Base-by-base conservation (phyloP, 2,797 vertebrate genomes). In the Xyrichtys novacula region DNA sequence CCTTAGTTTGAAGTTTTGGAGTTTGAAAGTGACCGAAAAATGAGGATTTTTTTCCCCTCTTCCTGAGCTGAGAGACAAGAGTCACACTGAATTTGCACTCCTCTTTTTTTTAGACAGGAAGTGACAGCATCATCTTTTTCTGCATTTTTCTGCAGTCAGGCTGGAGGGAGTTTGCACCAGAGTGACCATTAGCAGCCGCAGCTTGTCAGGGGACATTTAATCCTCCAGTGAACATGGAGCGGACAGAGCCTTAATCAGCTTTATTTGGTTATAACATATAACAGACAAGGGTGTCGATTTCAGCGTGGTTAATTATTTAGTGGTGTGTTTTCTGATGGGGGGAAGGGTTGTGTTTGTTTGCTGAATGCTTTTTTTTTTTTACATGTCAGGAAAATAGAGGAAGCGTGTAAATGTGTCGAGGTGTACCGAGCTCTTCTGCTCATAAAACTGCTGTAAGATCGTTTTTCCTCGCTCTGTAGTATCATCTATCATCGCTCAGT, bases 221-320 rank as follows among this genome's bases (percentile, higher is more conserved):
- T 87, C 60, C 80, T 34, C 46, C 50, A 55, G 61, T 69, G 47
- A 77, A 69, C 69, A 66, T 34, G 49, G 67, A 49, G 65, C 71
- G 80, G 65, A 75, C 71, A n/a, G 47, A 61, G 36, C 72, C 72
- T 66, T 73, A 77, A 72, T 83, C 73, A 53, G 69, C 69, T 67
- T 54, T 70, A 58, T 80, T 61, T 31, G 42, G 54, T 56, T 43
- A 5, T 48, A 28, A 48, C 46, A 9, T 46, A 55, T 38, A 64
- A 76, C 28, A 53, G 42, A 57, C 58, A 29, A 14, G 3, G 53
- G 83, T 74, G 68, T 89, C 22, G n/a, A 44, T 86, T 87, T 85
- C 87, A 58, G 42, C 39, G 22, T 7, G 7, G 31, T 91, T 61
- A 88, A 92, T 91, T 74, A 89, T 92, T 88, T 62, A 91, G 71